phyloP scores from a whole-genome alignment of 2,797 vertebrate species.

The Parambassis ranga region DNA sequence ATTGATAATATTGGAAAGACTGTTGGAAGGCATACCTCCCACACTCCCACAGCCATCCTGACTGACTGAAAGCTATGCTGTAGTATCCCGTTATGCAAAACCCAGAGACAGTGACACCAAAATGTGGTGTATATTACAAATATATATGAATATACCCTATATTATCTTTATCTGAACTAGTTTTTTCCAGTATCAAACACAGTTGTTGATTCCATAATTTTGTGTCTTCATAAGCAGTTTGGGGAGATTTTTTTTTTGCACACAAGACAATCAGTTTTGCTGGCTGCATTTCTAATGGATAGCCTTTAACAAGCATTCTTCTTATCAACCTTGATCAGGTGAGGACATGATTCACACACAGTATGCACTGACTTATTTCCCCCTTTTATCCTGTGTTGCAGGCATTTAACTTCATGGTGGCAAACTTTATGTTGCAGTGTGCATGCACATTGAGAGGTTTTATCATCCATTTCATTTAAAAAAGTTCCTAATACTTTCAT shows the following conservation, averaged over 20 bases:
- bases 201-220: slow-evolving; percentile 40
- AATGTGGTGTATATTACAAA: slow-evolving; percentile 65
- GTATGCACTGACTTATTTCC: slow-evolving; percentile 69
- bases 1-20: slow-evolving; percentile 36
- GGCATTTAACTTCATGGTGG: slow-evolving; percentile 64
- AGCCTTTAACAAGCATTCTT: slow-evolving; percentile 53
- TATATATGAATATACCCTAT: slow-evolving; percentile 64
- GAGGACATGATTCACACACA: slow-evolving; percentile 18
- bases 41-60: slow-evolving; percentile 52
- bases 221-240: slow-evolving; percentile 41
- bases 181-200: slow-evolving; percentile 42
- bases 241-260: slow-evolving; percentile 54
- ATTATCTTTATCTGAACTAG: slow-evolving; percentile 45
- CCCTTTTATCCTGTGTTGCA: slow-evolving; percentile 30
- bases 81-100: slow-evolving; percentile 61
- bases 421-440: slow-evolving; percentile 37
- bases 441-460: slow-evolving; percentile 25
- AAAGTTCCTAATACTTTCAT: slow-evolving; percentile 21
- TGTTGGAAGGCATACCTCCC: slow-evolving; percentile 13
- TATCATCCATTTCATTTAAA: slow-evolving; percentile 9
- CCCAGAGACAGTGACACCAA: slow-evolving; percentile 64
- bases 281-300: slow-evolving; percentile 31
- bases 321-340: slow-evolving; percentile 45
- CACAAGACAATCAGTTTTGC: slow-evolving; percentile 71
- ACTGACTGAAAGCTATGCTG: slow-evolving; percentile 39